Base-by-base conservation (phyloP, 2,888 invertebrate genomes). In the Tricholauxania praeusta region DNA sequence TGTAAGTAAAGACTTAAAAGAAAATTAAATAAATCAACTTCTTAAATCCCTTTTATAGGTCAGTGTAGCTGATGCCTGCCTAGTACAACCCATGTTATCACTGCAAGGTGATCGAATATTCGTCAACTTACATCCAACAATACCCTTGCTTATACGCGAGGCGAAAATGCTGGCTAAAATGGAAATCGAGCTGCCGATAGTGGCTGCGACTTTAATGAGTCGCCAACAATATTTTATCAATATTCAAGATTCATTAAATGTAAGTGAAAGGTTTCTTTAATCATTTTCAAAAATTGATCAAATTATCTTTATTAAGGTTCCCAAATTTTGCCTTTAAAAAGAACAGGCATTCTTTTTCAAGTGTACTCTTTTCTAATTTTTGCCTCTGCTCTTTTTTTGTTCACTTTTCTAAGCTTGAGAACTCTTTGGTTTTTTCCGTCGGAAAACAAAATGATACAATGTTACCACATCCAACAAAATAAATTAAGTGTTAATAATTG, bases 91-190 rank as follows among this genome's bases (percentile, higher is more conserved):
- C 0, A 76, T 88, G 57, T 76, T 88, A 15, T 83, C 83, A 12
- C 78, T 88, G 3, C 87, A 87, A 76, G 86, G 85, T 7, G 93
- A 93, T 48, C 90, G 90, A 72, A 88, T 95, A 7, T 90, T 90
- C 75, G 94, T 95, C 0, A 96, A 96, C 82, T 85, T 96, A 51
- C 95, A 95, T 84, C 90, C 90, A 48, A 92, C 93, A 0, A 91
- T 96, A 59, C 90, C 91, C 6, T 87, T 95, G 47, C 88, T 96
- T 52, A 93, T 96, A 69, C 89, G 95, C 47, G 96, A 97, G 86
- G 92, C 95, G 0, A 96, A 96, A 83, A 93, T 95, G 82, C 90
- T 96, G 84, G 91, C 93, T 2, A 96, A 96, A 85, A 91, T 96
- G 89, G 91, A 92, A 7, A 87, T 96, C 3, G 92, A 93, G n/a